phyloP scores from a whole-genome alignment of 2,113 vertebrate genomes.

The Gobiocypris rarus region DNA sequence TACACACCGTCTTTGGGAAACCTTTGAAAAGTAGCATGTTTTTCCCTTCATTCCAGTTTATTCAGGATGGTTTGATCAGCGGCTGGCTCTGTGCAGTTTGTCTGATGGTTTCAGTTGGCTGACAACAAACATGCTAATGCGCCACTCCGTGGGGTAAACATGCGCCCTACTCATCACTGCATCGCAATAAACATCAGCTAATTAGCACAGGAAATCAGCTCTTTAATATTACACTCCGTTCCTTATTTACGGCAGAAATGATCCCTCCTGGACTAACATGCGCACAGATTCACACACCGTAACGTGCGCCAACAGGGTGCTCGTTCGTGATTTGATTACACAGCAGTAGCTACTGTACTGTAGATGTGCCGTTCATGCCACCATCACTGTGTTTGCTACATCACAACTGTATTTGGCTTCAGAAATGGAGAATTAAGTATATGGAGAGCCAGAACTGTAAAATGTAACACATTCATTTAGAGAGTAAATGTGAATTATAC shows the following conservation, averaged over 20 bases:
- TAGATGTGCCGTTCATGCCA: neutral
- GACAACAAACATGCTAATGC: constrained; percentile 2
- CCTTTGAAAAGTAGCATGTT: neutral
- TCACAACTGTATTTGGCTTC: neutral
- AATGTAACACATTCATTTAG: neutral
- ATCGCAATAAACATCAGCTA: constrained; percentile 28
- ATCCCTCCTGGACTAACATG: constrained; percentile 12
- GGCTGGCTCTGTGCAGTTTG: neutral
- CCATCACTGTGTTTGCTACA: neutral
- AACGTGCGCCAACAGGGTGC: neutral
- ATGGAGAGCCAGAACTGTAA: too few species aligned
- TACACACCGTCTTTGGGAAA: neutral
- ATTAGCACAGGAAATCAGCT: constrained; percentile 34
- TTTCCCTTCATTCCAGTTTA: neutral
- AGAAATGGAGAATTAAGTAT: neutral
- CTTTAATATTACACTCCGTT: constrained; percentile 25
- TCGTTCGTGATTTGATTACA: neutral
- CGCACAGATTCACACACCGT: neutral
- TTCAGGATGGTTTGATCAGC: neutral
- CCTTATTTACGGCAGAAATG: constrained; percentile 16
- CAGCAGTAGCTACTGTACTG: neutral
- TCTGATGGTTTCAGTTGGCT: neutral
- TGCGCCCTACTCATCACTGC: neutral
- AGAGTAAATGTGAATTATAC: neutral
- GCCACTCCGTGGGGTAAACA: neutral